A percentile compares a stretch with the other conserved stretches of the same genome.
Evolutionary conservation across 35 echinoderm and acorn worm species (phyloP).

Genomic region (Apostichopus californicus): DNA sequence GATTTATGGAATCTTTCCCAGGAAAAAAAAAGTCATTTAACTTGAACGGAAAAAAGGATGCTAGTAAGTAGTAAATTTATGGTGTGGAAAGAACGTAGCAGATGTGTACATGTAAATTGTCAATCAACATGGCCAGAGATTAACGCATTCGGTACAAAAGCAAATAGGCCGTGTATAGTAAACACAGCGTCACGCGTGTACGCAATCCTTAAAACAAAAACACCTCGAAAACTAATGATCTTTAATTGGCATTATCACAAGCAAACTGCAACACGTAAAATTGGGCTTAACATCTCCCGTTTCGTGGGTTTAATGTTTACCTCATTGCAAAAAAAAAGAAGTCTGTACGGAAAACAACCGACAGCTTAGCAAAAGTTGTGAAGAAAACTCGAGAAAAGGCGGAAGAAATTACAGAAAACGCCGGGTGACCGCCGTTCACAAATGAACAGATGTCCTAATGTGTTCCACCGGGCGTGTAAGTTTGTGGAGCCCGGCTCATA

Average conservation of each 20-base stretch:
- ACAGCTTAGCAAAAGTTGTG: neutral
- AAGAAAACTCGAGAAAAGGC: neutral
- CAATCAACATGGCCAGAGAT: conserved; percentile 11
- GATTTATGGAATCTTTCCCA: conserved; percentile 1
- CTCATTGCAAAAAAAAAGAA: neutral
- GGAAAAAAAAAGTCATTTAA: neutral
- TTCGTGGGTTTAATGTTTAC: neutral
- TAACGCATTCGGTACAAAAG: conserved; percentile 31
- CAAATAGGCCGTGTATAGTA: conserved; percentile 1
- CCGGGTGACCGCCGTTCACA: neutral
- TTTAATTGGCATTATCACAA: conserved; percentile 40
- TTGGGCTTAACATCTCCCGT: neutral
- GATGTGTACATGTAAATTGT: conserved; percentile 16
- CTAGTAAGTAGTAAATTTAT: conserved; percentile 9
- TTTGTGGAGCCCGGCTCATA: neutral
- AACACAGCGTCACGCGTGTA: conserved; percentile 32
- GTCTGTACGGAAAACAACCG: neutral
- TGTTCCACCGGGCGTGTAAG: conserved; percentile 37
- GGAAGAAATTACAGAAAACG: neutral
- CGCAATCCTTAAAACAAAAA: conserved; percentile 5
- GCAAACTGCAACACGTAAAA: neutral
- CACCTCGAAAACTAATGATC: conserved; percentile 6
- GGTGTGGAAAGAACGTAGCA: conserved; percentile 37
- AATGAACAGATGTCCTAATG: conserved; percentile 25
- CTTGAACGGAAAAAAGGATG: neutral